Evolutionary conservation across 2,797 vertebrate genomes (phyloP).

Genomic region (Gallinago solitaria): DNA sequence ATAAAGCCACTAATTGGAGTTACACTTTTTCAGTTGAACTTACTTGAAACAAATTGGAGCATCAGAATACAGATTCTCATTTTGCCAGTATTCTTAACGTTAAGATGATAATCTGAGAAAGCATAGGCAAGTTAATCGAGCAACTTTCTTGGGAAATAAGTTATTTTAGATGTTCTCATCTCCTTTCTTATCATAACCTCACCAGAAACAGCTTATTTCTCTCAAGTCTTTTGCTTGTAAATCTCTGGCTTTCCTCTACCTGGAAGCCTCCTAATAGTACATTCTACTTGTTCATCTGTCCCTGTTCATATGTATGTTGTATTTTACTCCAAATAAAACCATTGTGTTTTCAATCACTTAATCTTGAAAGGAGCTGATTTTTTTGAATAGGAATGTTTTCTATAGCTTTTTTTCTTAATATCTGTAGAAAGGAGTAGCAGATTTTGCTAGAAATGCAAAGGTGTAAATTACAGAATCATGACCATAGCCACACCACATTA

Average conservation of each 20-base stretch:
- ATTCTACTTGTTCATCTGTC: not conserved
- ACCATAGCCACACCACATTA: not conserved
- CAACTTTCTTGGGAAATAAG: not conserved
- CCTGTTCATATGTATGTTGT: not conserved
- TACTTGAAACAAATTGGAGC: not conserved
- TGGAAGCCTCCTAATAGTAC: not conserved
- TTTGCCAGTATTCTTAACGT: not conserved
- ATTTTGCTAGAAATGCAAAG: not conserved
- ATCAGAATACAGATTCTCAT: not conserved
- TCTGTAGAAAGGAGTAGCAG: not conserved
- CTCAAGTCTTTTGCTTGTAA: not conserved
- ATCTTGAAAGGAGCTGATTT: not conserved
- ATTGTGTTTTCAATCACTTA: not conserved
- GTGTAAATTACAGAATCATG: not conserved
- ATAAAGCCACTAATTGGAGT: not conserved
- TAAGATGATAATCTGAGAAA: not conserved
- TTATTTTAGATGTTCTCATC: not conserved
- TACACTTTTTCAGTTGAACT: not conserved
- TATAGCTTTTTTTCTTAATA: not conserved
- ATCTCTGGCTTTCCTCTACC: not conserved
- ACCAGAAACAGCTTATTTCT: not conserved
- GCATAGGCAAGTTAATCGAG: not conserved
- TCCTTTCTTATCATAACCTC: not conserved
- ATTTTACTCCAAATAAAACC: conserved; percentile 49
- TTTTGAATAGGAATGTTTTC: not conserved